A percentile compares a stretch with the other conserved stretches of the same genome.
phyloP scores from a whole-genome alignment of 2,797 vertebrate genomes.

The Iguana delicatissima region DNA sequence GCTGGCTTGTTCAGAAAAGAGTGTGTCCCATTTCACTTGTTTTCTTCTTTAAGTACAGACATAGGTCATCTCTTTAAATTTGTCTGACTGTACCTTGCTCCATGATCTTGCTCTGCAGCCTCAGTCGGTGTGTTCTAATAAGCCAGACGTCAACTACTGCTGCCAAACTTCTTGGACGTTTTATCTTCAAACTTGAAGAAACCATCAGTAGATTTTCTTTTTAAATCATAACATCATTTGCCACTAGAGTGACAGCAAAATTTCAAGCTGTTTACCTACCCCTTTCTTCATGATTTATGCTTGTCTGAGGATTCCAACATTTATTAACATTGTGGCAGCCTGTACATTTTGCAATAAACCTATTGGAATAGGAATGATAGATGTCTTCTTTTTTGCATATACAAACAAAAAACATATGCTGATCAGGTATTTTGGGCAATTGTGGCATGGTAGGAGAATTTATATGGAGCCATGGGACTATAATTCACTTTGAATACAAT shows the following conservation, averaged over 20 bases:
- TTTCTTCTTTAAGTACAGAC: constrained; percentile 44
- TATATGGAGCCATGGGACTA: not conserved
- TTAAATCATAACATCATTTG: rapidly evolving
- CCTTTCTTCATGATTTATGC: not conserved
- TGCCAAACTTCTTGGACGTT: constrained; percentile 1
- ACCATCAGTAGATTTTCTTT: not conserved
- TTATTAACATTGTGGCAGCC: constrained; percentile 22
- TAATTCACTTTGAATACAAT: not conserved
- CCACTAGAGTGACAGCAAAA: not conserved
- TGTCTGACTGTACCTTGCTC: constrained; percentile 43
- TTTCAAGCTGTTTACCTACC: not conserved
- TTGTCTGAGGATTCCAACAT: constrained; percentile 16
- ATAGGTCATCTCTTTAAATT: constrained; percentile 39
- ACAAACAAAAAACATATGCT: not conserved
- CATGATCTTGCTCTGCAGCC: constrained; percentile 29
- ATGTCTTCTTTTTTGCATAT: rapidly evolving
- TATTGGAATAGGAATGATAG: not conserved
- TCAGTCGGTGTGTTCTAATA: constrained; percentile 36
- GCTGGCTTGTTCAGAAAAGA: not conserved
- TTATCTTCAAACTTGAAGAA: constrained; percentile 38
- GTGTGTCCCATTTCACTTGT: constrained; percentile 9
- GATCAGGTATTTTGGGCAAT: not conserved
- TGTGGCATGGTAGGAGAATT: not conserved
- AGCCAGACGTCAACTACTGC: constrained; percentile 16
- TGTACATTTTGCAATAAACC: not conserved